Evolutionary conservation across 2,797 vertebrate genomes (phyloP).

Genomic region (Enteromius afrohamiltoni): DNA sequence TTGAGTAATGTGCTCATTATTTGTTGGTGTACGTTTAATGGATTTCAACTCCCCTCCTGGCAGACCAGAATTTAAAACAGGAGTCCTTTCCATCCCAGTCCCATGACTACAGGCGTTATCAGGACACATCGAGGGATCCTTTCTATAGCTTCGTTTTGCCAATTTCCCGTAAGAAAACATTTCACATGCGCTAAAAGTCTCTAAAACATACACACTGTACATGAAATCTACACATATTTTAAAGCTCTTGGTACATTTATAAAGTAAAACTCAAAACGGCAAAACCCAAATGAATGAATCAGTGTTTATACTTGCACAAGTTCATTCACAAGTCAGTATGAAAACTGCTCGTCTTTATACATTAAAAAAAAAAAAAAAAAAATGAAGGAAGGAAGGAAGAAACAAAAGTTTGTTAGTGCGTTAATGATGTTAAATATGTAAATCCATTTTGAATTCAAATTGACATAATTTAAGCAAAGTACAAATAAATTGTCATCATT

Average conservation of each 20-base stretch:
- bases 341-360: background rate
- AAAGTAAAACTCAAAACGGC: slow-evolving; percentile 58
- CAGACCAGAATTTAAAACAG: slow-evolving; percentile 8
- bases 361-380: background rate
- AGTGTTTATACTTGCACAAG: slow-evolving; percentile 3
- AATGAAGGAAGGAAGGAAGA: background rate
- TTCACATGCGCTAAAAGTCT: slow-evolving; percentile 81
- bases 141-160: slow-evolving; percentile 60
- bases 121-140: background rate
- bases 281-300: slow-evolving; percentile 13
- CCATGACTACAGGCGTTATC: background rate
- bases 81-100: background rate
- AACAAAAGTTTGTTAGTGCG: slow-evolving; percentile 17
- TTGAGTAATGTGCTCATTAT: slow-evolving; percentile 3
- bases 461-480: background rate
- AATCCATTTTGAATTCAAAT: background rate
- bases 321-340: slow-evolving; percentile 4
- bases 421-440: slow-evolving; percentile 26
- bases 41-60: slow-evolving; percentile 11
- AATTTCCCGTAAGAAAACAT: slow-evolving; percentile 72
- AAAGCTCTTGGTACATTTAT: slow-evolving; percentile 79
- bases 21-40: background rate
- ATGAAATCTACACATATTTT: slow-evolving; percentile 78
- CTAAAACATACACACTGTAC: slow-evolving; percentile 78
- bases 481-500: background rate